A percentile compares a stretch with the other conserved stretches of the same genome.
Evolutionary conservation across 2,888 invertebrate genomes (phyloP).

Genomic region (Sarcophaga subvicina): DNA sequence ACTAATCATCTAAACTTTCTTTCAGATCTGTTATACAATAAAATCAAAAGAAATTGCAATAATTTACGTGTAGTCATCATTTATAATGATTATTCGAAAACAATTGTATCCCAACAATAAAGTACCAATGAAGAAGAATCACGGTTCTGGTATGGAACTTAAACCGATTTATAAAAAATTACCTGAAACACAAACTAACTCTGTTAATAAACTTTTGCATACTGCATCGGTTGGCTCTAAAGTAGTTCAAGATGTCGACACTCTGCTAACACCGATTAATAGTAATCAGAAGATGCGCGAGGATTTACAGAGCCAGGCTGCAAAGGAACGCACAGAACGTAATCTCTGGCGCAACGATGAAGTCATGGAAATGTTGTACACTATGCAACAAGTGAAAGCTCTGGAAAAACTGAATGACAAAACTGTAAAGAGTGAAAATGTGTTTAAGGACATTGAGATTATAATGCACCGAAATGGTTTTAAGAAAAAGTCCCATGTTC

Average conservation of each 20-base stretch:
- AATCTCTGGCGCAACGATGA: constrained; percentile 80
- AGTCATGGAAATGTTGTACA: constrained; percentile 78
- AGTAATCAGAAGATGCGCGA: constrained; percentile 35
- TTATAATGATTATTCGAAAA: constrained; percentile 75
- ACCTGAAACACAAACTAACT: constrained; percentile 38
- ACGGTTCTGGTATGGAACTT: constrained; percentile 56
- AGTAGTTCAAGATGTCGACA: constrained; percentile 75
- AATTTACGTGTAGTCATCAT: neutral
- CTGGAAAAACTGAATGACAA: constrained; percentile 79
- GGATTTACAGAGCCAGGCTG: constrained; percentile 34
- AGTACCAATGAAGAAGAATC: constrained; percentile 35
- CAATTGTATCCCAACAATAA: constrained; percentile 56
- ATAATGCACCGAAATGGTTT: constrained; percentile 78
- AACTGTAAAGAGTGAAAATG: constrained; percentile 79
- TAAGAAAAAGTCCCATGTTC: constrained; percentile 79
- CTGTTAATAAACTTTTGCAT: constrained; percentile 73
- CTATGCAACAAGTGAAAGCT: constrained; percentile 79
- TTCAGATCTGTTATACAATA: neutral
- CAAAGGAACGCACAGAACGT: constrained; percentile 76
- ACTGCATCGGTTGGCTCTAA: constrained; percentile 74
- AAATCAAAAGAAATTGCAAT: too few species aligned
- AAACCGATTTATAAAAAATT: constrained; percentile 61
- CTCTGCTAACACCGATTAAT: constrained; percentile 74
- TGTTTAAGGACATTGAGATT: constrained; percentile 79
- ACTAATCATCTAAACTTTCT: neutral